These are phyloP conservation scores for Nesoenas mayeri DNA, from an alignment of 2,113 vertebrate species.

Conservation along the genomic window DNA sequence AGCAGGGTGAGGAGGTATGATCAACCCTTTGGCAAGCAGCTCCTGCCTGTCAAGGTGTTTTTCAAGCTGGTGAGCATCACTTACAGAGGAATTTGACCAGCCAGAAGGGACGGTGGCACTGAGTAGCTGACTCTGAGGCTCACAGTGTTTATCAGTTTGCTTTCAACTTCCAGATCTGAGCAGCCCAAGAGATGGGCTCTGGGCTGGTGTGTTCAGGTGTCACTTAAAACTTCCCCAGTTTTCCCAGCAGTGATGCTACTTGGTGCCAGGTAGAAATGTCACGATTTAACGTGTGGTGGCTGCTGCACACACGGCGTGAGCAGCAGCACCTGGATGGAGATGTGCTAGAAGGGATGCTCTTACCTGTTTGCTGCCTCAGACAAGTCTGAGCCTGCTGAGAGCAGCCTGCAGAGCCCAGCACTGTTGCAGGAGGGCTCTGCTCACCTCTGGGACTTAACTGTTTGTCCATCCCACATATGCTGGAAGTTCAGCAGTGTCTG, in stretches of 20 bases:
- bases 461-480: not conserved
- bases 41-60: not conserved
- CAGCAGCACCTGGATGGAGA: rapidly evolving
- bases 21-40: not conserved
- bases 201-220: not conserved
- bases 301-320: not conserved
- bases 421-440: not conserved
- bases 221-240: not conserved
- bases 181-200: not conserved
- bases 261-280: not conserved
- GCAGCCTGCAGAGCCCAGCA: not conserved
- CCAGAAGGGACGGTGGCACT: not conserved
- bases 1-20: not conserved
- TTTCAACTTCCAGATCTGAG: not conserved
- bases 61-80: not conserved
- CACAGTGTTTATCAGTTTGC: not conserved
- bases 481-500: not conserved
- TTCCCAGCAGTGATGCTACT: not conserved
- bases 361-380: not conserved
- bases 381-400: not conserved
- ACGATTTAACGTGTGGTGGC: not conserved
- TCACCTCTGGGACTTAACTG: not conserved
- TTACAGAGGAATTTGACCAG: not conserved
- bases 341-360: not conserved
- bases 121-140: not conserved